Percentiles rank a stretch among this genome's conserved stretches.
These are phyloP conservation scores for Nanger granti DNA, from an alignment of 2,113 vertebrate genomes.

Conservation along the genomic window DNA sequence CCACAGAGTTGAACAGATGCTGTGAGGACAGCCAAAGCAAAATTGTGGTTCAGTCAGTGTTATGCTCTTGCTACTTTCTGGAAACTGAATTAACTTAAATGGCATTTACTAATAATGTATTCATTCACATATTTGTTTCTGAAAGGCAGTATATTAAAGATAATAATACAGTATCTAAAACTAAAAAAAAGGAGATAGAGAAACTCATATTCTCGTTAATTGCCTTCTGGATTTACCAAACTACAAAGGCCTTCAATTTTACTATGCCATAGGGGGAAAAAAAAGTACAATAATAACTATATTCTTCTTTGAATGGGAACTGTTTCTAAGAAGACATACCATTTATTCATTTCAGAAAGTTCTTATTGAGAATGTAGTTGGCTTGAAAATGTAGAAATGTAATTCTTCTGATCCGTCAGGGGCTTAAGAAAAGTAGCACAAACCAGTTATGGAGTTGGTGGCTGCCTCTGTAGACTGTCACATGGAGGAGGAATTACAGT, in stretches of 20 bases:
- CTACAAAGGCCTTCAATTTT: background rate
- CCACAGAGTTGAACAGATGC: background rate
- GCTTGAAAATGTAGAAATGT: slow-evolving; percentile 20
- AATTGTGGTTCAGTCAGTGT: background rate
- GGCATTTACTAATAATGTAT: background rate
- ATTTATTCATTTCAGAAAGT: slow-evolving; percentile 21
- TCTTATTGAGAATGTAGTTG: slow-evolving; percentile 25
- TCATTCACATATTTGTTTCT: background rate
- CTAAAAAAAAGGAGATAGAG: background rate
- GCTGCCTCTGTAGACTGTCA: background rate
- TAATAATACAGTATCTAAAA: background rate
- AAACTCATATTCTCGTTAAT: background rate
- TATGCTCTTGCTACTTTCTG: background rate
- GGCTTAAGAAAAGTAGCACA: background rate
- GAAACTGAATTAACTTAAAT: background rate
- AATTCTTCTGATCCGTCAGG: background rate
- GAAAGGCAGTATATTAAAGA: background rate
- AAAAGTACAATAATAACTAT: background rate
- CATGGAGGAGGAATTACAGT: background rate
- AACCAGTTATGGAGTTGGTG: background rate
- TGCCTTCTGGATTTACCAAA: background rate
- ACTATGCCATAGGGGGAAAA: background rate
- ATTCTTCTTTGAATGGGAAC: background rate
- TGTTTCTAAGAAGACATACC: background rate
- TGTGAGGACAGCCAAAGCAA: background rate